Percentiles rank a stretch among this genome's conserved stretches.
phyloP scores from a whole-genome alignment of 2,113 vertebrate genomes.

The Drymodes brunneopygia region DNA sequence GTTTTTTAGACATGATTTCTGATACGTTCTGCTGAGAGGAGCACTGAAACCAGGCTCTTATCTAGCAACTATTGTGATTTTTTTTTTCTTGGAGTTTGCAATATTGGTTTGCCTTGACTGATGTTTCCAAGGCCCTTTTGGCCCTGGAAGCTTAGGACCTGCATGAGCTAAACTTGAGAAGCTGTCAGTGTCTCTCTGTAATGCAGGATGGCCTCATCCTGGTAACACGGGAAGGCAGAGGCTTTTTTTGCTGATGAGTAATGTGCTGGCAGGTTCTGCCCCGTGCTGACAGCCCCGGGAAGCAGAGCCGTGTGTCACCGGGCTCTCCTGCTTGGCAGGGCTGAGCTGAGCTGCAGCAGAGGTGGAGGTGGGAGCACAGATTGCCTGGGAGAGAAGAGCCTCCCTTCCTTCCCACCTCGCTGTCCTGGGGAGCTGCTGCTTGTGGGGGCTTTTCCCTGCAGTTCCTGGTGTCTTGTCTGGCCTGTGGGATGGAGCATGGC shows the following conservation, averaged over 20 bases:
- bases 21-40: neutral
- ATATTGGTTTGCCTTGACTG: neutral
- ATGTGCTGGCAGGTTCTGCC: slow-evolving; percentile 36
- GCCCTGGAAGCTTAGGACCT: neutral
- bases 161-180: neutral
- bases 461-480: neutral
- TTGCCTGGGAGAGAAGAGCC: neutral
- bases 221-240: neutral
- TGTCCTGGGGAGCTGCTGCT: neutral
- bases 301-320: neutral
- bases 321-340: neutral
- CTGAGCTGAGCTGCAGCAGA: neutral
- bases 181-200: neutral
- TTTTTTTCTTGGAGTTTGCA: neutral
- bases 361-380: neutral
- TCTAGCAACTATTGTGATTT: neutral
- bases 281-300: neutral
- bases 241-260: slow-evolving; percentile 37
- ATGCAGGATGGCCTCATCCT: neutral
- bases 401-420: rapidly evolving
- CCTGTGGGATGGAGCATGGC: neutral
- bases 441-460: neutral
- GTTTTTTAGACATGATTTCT: neutral
- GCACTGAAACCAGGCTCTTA: rapidly evolving
- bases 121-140: neutral